Base-by-base conservation (phyloP, 1,140 invertebrate genomes). In the Euglossa dilemma region DNA sequence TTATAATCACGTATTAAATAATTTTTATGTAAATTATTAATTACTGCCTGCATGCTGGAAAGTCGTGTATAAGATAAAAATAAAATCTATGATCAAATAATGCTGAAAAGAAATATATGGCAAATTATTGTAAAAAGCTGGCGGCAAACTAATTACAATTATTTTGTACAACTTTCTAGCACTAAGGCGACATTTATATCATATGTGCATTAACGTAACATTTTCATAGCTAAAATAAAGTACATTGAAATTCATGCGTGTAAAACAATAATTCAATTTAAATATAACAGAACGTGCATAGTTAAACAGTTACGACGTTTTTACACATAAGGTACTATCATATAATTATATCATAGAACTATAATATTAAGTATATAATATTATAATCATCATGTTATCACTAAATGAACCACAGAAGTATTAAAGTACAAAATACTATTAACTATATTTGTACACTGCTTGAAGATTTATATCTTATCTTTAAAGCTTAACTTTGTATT, bases 391-490 rank as follows among this genome's bases (percentile, higher is more conserved):
- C 56, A 64, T 56, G 67, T 82, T 80, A 82, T 69, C 73, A 72
- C 66, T 82, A 66, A 85, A 83, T 84, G 50, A 80, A 87, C 28
- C 80, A 87, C 61, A 85, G 66, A 89, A 83, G 56, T 87, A 84
- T 28, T 64, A 87, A 87, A 87, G 80, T 86, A 90, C 82, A 89
- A 88, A 90, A 87, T 84, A 71, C 83, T 90, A 90, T 63, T 56
- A 85, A 74, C 83, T 88, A 88, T 59, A 87, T 87, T 89, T 90
- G 83, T 89, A 90, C 87, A 84, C 83, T 87, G 85, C 86, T 88
- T 88, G 83, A 87, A 83, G 84, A 77, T 80, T 59, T 59, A 64
- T 85, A 83, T 67, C 70, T 83, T 56, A 73, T 36, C 28, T 79
- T 57, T 72, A 75, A 84, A 86, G 43, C 59, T 86, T 66, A 56